These are phyloP conservation scores for Cryptosula pallasiana DNA, from an alignment of 2,888 invertebrate genomes.

Conservation along the genomic window DNA sequence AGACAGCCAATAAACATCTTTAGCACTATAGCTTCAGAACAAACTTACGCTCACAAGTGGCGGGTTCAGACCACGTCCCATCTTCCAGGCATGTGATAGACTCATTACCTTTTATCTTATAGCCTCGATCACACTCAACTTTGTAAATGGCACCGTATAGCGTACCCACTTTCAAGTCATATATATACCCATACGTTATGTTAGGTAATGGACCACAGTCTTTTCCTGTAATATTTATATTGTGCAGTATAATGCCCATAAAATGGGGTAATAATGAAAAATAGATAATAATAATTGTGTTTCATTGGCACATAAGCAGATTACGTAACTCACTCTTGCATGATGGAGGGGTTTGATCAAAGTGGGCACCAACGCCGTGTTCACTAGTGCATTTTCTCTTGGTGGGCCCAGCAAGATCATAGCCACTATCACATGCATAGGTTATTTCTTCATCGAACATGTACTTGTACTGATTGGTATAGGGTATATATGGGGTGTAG, in stretches of 20 bases:
- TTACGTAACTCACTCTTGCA: background rate
- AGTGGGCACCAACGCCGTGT: background rate
- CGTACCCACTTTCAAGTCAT: background rate
- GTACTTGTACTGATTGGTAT: background rate
- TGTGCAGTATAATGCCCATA: no score
- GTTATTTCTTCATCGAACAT: background rate
- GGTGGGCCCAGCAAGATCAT: background rate
- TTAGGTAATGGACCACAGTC: background rate
- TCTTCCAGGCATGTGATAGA: background rate
- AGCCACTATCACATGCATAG: background rate
- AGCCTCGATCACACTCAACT: background rate
- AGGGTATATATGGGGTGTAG: background rate
- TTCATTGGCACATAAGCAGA: no score
- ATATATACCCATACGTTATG: background rate
- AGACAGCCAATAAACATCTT: no score
- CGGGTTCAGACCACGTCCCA: background rate
- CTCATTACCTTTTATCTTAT: background rate
- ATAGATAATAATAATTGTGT: no score
- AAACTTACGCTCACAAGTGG: background rate
- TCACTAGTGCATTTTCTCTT: background rate
- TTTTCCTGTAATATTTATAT: constrained; percentile 1
- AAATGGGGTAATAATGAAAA: no score
- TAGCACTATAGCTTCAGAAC: no score
- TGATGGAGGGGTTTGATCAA: background rate
- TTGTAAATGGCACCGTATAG: background rate